A percentile compares a stretch with the other conserved stretches of the same genome.
Evolutionary conservation across 2,797 vertebrate species (phyloP).

Genomic region (Masticophis lateralis): DNA sequence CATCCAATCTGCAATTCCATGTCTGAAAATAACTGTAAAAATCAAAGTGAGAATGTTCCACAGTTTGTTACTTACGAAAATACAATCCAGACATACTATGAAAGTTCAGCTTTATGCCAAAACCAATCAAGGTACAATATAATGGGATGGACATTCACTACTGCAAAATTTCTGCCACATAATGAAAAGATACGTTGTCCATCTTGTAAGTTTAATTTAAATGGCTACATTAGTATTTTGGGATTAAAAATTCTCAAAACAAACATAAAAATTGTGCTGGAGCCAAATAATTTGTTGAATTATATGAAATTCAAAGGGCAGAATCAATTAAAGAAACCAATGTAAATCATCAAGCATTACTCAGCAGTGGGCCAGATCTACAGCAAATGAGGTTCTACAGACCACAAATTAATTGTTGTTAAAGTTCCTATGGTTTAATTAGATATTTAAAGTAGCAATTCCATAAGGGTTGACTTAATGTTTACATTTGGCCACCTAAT

Average conservation of each 20-base stretch:
- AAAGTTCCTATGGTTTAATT: background rate
- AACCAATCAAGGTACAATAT: background rate
- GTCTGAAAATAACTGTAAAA: background rate
- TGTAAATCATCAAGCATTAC: background rate
- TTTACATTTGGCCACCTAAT: too few relatives aligned
- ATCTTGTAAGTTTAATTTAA: background rate
- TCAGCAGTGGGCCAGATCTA: background rate
- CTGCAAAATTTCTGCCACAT: conserved; percentile 3
- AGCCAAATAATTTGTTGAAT: background rate
- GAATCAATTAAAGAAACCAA: background rate
- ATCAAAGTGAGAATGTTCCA: background rate
- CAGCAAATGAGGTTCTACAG: background rate
- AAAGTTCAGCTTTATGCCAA: background rate
- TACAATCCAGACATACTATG: background rate
- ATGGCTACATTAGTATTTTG: background rate
- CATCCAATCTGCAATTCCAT: background rate
- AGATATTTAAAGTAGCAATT: background rate
- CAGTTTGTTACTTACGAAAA: background rate
- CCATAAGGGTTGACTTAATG: background rate
- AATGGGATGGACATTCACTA: background rate
- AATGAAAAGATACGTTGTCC: background rate
- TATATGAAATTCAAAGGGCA: background rate
- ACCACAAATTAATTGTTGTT: background rate
- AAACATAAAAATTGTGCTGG: background rate
- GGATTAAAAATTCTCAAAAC: background rate